Conservation (phyloP, 2,797 vertebrate species). For the Rhinoraja longicauda region DNA sequence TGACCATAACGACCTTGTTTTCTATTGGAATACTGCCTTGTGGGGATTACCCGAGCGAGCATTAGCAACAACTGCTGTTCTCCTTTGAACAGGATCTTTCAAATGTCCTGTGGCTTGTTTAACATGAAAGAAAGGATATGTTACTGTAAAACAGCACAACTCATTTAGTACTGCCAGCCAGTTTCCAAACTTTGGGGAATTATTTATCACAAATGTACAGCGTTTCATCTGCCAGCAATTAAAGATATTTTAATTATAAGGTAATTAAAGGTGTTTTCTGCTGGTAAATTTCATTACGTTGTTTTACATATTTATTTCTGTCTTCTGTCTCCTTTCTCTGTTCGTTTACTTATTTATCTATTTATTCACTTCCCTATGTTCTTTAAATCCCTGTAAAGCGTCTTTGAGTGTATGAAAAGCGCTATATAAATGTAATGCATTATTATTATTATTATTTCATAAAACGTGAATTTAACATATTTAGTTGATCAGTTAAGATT, state of each 20-base stretch:
- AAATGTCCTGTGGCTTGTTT: slow-evolving; percentile 18
- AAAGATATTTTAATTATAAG: neutral
- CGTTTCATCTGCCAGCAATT: neutral
- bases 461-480: neutral
- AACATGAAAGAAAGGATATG: slow-evolving; percentile 11
- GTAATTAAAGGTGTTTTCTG: neutral
- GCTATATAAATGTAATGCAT: too few relatives aligned
- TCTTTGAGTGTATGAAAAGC: too few relatives aligned
- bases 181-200: neutral
- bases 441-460: too few relatives aligned
- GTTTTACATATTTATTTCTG: neutral
- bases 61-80: neutral
- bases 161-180: neutral
- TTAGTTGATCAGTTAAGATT: neutral
- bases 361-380: too few relatives aligned
- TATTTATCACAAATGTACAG: neutral
- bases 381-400: too few relatives aligned
- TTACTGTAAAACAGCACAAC: slow-evolving; percentile 8
- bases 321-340: too few relatives aligned
- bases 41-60: slow-evolving; percentile 18
- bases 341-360: too few relatives aligned
- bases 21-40: neutral
- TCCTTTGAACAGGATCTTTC: slow-evolving; percentile 13
- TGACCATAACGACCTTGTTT: neutral
- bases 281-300: neutral